Base-by-base conservation (phyloP, 2,113 vertebrate species). In the Nerophis ophidion region DNA sequence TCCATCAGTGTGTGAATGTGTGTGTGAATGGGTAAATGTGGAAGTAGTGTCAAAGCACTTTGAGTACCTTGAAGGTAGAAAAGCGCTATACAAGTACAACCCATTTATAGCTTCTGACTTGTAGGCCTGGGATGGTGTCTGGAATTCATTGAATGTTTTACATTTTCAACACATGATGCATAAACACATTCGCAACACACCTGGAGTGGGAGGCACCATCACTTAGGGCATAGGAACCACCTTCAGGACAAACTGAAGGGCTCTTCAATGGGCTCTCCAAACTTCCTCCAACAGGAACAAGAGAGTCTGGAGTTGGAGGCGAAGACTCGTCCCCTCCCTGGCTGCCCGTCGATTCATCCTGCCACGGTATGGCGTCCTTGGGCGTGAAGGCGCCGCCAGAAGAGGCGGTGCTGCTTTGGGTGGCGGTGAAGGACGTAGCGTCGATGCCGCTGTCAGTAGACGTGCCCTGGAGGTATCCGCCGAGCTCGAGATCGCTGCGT, bases 361-460 rank as follows among this genome's bases (percentile, higher is more conserved):
- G 93, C 95, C 94, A 95, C 48, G 66, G 67, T n/a, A 89, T 86
- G 14, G 93, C 93, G 53, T 95, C 95, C 74, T 93, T 94, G 36
- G 85, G 46, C 1, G 71, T 61, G 67, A 72, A 81, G 56, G 88
- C 77, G 74, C 48, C 91, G 66, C 89, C 91, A 88, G 91, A 4
- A 84, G 90, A 50, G 61, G 86, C 26, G 58, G 86, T 50, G 91
- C 91, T 95, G 88, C 93, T 89, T 0, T 94, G 93, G 64, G 92
- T 93, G 61, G 92, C 92, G 1, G 92, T 93, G 0, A 93, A 96
- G n/a, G 93, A 96, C 19, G 93, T 89, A 74, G 95, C 93, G 5
- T 98, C 95, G 0, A 98, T 97, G 77, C 95, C 95, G 0, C 95
- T 97, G 63, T 98, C 95, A 0, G 94, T 91, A 0, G 95, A 97